phyloP scores from a whole-genome alignment of 2,113 vertebrate genomes.

The Proterorhinus semilunaris region DNA sequence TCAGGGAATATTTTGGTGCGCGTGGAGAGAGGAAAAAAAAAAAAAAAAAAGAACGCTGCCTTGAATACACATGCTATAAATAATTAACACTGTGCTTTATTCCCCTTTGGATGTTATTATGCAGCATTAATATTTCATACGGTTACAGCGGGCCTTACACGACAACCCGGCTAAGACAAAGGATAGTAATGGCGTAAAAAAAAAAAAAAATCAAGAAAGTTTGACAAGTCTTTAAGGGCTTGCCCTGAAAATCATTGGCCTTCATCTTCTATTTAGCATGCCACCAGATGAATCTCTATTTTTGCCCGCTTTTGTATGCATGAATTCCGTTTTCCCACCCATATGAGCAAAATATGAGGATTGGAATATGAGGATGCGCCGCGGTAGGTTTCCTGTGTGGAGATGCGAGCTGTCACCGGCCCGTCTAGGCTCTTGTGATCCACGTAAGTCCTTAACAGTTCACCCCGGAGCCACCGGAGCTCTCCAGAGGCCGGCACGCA shows the following conservation, averaged over 20 bases:
- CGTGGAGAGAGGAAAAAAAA: slow-evolving; percentile 25
- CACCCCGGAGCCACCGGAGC: slow-evolving; percentile 27
- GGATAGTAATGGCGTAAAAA: slow-evolving; percentile 69
- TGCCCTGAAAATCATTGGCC: slow-evolving; percentile 70
- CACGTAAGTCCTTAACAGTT: slow-evolving; percentile 36
- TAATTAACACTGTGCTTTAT: slow-evolving; percentile 80
- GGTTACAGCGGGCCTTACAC: slow-evolving; percentile 74
- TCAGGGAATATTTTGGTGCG: slow-evolving; percentile 73
- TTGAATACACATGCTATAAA: slow-evolving; percentile 82
- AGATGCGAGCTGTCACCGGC: slow-evolving; percentile 37
- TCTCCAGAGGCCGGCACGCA: slow-evolving; percentile 18
- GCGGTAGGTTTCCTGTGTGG: slow-evolving; percentile 29
- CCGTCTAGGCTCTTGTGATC: slow-evolving; percentile 38
- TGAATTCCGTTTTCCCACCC: slow-evolving; percentile 58
- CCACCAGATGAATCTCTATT: slow-evolving; percentile 64
- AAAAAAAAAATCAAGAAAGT: slow-evolving; percentile 48
- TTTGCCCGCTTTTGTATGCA: slow-evolving; percentile 67
- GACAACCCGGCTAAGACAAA: slow-evolving; percentile 77
- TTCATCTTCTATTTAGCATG: slow-evolving; percentile 71
- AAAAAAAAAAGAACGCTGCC: slow-evolving; percentile 64
- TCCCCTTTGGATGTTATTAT: slow-evolving; percentile 81
- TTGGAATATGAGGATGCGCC: slow-evolving; percentile 40
- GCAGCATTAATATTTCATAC: slow-evolving; percentile 81
- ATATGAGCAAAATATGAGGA: slow-evolving; percentile 47
- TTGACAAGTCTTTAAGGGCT: slow-evolving; percentile 76